Percentiles rank a stretch among this genome's conserved stretches.
Conservation (phyloP, 2,113 vertebrate species). For the Hypomesus transpacificus region DNA sequence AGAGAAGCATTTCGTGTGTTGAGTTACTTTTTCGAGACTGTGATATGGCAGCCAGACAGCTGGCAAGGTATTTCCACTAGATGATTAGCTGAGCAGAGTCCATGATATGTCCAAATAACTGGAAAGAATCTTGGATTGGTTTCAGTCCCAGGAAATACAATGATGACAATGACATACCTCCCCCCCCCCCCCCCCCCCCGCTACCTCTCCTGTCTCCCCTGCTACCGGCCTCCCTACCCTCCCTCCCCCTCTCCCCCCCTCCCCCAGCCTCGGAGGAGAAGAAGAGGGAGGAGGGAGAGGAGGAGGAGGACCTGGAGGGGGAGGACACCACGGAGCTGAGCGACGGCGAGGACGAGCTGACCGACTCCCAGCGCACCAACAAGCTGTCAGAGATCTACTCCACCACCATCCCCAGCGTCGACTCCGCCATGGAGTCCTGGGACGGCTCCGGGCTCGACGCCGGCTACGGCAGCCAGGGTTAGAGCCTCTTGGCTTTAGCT, state of each 20-base stretch:
- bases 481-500: constrained; percentile 12
- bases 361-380: constrained; percentile 83
- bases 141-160: too few relatives aligned
- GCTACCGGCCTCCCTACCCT: too few relatives aligned
- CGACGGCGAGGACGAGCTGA: constrained; percentile 79
- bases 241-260: neutral
- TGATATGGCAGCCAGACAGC: too few relatives aligned
- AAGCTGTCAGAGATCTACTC: constrained; percentile 84
- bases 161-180: too few relatives aligned
- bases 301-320: constrained; percentile 45
- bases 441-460: constrained; percentile 86
- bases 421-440: constrained; percentile 96
- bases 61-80: too few relatives aligned
- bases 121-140: too few relatives aligned
- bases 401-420: constrained; percentile 85
- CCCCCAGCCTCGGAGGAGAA: constrained; percentile 73
- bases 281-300: constrained; percentile 71
- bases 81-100: too few relatives aligned
- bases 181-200: too few relatives aligned
- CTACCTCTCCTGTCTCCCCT: too few relatives aligned
- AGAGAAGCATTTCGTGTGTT: too few relatives aligned
- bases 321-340: constrained; percentile 73
- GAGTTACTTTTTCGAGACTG: too few relatives aligned
- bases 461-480: constrained; percentile 87
- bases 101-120: too few relatives aligned